A percentile compares a stretch with the other conserved stretches of the same genome.
Evolutionary conservation across 35 echinoderm and acorn worm genomes (phyloP).

Genomic region (Heliocidaris erythrogramma): DNA sequence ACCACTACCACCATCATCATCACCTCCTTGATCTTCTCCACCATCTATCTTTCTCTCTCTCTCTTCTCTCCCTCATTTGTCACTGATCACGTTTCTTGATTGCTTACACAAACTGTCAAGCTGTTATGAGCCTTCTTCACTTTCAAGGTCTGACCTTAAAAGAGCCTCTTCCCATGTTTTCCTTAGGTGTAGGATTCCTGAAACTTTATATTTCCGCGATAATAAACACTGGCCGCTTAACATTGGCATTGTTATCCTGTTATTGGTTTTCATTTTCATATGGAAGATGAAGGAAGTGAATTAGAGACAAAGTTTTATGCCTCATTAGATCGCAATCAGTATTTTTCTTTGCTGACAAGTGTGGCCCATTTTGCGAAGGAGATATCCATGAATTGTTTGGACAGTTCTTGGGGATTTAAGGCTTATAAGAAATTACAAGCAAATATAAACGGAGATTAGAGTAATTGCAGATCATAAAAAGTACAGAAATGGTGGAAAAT

Average conservation of each 20-base stretch:
- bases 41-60: background rate
- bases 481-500: background rate
- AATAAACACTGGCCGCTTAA: slow-evolving; percentile 25
- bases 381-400: background rate
- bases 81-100: background rate
- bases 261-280: background rate
- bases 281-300: background rate
- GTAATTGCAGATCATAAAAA: background rate
- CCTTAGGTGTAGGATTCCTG: background rate
- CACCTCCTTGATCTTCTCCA: background rate
- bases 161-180: background rate
- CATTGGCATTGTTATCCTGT: background rate
- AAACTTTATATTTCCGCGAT: slow-evolving; percentile 33
- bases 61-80: background rate
- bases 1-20: background rate
- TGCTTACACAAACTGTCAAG: background rate
- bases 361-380: background rate
- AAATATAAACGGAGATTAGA: background rate
- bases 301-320: background rate
- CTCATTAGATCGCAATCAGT: background rate
- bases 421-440: background rate
- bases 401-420: background rate
- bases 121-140: background rate
- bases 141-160: background rate
- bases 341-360: background rate